Evolutionary conservation across 2,113 vertebrate genomes (phyloP).

Genomic region (Rhinopomastus cyanomelas): DNA sequence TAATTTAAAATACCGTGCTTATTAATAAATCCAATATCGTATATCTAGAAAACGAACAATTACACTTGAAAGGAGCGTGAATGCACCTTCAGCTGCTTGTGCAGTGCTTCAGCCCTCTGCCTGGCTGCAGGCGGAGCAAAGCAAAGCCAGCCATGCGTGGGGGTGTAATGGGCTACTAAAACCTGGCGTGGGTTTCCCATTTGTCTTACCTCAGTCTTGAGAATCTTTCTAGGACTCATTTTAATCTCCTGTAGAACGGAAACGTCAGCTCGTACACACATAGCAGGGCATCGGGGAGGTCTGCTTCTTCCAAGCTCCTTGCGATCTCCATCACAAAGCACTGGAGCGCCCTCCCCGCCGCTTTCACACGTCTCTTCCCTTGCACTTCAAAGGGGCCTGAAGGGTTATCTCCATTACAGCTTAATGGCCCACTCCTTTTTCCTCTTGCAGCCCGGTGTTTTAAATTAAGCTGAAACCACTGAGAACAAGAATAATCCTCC

Average conservation of each 20-base stretch:
- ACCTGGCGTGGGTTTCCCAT: background rate
- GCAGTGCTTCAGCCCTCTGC: constrained; percentile 12
- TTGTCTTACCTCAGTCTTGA: background rate
- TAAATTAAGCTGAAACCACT: constrained; percentile 28
- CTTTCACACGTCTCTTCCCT: background rate
- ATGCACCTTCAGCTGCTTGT: background rate
- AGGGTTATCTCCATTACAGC: constrained; percentile 41
- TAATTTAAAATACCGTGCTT: too few relatives aligned
- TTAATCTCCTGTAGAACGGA: constrained; percentile 15
- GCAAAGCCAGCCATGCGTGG: background rate
- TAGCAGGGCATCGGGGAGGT: background rate
- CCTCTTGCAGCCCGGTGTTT: background rate
- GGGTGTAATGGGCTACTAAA: background rate
- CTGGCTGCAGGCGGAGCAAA: background rate
- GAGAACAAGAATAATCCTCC: background rate
- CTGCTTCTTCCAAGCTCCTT: background rate
- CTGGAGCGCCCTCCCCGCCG: background rate
- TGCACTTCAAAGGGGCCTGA: constrained; percentile 21
- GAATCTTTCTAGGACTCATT: constrained; percentile 1
- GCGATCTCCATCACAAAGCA: background rate
- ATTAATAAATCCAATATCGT: background rate
- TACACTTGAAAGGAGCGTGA: background rate
- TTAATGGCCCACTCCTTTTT: constrained; percentile 34
- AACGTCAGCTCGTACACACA: background rate
- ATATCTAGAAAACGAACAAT: too few relatives aligned